Conservation (phyloP, 2,888 invertebrate species). For the Choristoneura rosaceana region DNA sequence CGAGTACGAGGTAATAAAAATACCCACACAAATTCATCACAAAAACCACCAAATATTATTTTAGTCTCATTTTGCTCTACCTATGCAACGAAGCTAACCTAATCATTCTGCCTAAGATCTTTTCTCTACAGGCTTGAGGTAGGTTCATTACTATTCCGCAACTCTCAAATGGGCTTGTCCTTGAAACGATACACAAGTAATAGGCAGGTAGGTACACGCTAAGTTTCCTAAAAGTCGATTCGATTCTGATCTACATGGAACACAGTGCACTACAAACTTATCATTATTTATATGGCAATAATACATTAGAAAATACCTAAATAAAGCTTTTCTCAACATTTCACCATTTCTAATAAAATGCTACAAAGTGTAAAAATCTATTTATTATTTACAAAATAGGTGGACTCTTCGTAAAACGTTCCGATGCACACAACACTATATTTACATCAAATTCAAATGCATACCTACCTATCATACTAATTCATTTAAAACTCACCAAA, state of each 20-base stretch:
- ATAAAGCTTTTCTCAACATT: constrained; percentile 77
- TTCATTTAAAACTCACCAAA: constrained; percentile 26
- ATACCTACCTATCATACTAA: constrained; percentile 44
- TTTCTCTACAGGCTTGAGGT: background rate
- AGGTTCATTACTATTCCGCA: background rate
- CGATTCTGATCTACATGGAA: constrained; percentile 34
- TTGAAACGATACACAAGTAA: constrained; percentile 8
- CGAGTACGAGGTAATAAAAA: background rate
- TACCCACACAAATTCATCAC: no score
- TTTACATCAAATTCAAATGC: constrained; percentile 53
- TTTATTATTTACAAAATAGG: constrained; percentile 82
- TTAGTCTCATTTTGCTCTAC: background rate
- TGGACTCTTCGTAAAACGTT: constrained; percentile 83
- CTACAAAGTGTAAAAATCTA: constrained; percentile 80
- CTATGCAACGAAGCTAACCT: background rate
- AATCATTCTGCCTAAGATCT: background rate
- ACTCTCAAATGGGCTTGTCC: constrained; percentile 16
- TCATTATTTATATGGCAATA: constrained; percentile 68
- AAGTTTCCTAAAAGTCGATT: constrained; percentile 25
- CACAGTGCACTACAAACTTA: constrained; percentile 45
- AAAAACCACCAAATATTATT: no score
- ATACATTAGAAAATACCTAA: constrained; percentile 70
- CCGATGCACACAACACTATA: constrained; percentile 75
- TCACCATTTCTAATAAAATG: constrained; percentile 60
- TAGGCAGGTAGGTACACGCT: background rate